These are phyloP conservation scores for Nemotelus nigrinus DNA, from an alignment of 2,888 invertebrate species.

Conservation along the genomic window DNA sequence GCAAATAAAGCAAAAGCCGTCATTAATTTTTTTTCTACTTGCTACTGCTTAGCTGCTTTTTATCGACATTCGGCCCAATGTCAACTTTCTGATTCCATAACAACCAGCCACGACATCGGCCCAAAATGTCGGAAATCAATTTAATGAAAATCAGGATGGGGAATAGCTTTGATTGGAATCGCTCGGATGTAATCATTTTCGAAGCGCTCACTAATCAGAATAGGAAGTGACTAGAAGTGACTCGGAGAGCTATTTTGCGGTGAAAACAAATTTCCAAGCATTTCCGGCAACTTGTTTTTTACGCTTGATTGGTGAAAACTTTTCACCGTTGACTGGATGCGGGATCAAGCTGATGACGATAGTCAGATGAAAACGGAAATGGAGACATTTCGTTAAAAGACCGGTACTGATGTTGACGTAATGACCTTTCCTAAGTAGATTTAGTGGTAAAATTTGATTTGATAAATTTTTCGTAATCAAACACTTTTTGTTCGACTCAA, in stretches of 20 bases:
- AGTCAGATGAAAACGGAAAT: not conserved
- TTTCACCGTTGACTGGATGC: not conserved
- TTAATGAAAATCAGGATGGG: slow-evolving; percentile 32
- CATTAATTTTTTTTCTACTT: slow-evolving; percentile 27
- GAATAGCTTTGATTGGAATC: slow-evolving; percentile 8
- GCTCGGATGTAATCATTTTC: slow-evolving; percentile 28
- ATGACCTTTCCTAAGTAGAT: not conserved
- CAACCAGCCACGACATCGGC: not conserved
- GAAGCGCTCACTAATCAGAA: slow-evolving; percentile 22
- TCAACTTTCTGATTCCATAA: not conserved
- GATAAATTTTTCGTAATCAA: slow-evolving; percentile 38
- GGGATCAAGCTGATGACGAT: not conserved
- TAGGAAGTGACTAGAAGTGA: not conserved
- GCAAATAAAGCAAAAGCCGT: slow-evolving; percentile 8
- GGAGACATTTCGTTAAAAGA: not conserved
- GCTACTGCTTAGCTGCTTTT: not conserved
- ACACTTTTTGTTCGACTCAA: not conserved
- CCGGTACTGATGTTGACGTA: not conserved
- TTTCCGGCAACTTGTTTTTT: slow-evolving; percentile 39
- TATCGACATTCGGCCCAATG: not conserved
- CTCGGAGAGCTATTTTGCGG: slow-evolving; percentile 9
- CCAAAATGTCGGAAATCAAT: slow-evolving; percentile 40
- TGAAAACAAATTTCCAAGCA: slow-evolving; percentile 18
- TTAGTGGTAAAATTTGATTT: slow-evolving; percentile 33
- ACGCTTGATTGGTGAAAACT: slow-evolving; percentile 11